Evolutionary conservation across 2,797 vertebrate species (phyloP).

Genomic region (Geotria australis): DNA sequence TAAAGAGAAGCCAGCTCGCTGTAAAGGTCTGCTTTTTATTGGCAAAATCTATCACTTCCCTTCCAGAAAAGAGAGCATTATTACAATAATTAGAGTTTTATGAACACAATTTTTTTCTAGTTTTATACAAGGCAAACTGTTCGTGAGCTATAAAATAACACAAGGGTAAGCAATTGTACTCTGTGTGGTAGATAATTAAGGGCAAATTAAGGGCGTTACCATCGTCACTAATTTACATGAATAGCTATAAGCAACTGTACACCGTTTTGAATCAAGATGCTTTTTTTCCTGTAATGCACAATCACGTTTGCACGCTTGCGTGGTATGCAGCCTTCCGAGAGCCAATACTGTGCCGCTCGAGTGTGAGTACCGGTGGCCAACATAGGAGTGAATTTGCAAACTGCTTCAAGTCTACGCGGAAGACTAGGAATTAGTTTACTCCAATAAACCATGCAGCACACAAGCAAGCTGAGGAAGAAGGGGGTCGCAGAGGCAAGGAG

Average conservation of each 20-base stretch:
- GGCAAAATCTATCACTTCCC: slow-evolving; percentile 3
- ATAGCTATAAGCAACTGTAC: no score
- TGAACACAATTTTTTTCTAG: background rate
- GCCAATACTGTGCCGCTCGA: no score
- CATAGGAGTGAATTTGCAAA: no score
- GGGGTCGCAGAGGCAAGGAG: no score
- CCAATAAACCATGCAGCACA: background rate
- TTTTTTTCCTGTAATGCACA: no score
- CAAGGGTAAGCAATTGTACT: background rate
- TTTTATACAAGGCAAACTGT: background rate
- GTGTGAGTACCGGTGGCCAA: no score
- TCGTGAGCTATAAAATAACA: background rate
- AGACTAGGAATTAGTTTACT: background rate
- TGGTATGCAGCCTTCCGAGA: no score
- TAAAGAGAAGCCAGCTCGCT: background rate
- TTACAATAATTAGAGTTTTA: background rate
- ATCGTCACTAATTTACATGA: no score
- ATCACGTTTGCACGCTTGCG: no score
- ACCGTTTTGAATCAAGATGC: no score
- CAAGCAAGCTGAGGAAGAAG: background rate
- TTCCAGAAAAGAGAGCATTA: slow-evolving; percentile 3
- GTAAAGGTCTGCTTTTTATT: slow-evolving; percentile 1
- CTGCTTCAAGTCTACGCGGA: background rate
- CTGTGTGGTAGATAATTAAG: no score
- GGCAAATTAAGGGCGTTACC: no score